Evolutionary conservation across 1,140 invertebrate genomes (phyloP), one percentile per base, ranked within the genome.

Genomic region (Battus philenor): DNA sequence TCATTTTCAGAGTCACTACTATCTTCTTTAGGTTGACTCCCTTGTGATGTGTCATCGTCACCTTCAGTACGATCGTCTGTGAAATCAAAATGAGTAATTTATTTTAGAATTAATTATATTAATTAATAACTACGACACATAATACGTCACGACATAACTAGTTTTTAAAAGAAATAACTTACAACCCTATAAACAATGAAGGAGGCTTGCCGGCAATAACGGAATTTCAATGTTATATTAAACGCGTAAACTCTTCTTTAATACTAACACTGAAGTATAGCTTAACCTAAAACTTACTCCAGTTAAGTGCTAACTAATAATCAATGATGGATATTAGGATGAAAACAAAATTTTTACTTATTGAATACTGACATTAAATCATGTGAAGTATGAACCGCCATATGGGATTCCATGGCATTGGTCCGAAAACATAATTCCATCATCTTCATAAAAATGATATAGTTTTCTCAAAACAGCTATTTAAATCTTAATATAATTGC

Each of bases 361-460:
- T 52, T 56, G 58, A 59, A 60, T 77, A 80, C 74, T 77, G 79
- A 80, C 79, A 77, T 68, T 74, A 74, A 63, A 84, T 84, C 75
- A 84, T 84, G 77, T 84, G 77, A 72, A 81, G 75, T 72, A 62
- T 69, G 73, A 76, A 81, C 80, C 80, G 80, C 80, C 80, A 84
- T 84, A 84, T 84, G 80, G 80, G 77, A 79, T 80, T 84, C 80
- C 75, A 83, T 83, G 73, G 79, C 77, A 76, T 81, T 77, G 73
- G 77, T 79, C 68, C 73, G 75, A 77, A 79, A 80, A 79, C 68
- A 77, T 64, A 65, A 70, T 68, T 77, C 57, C 56, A 71, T 64
- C 68, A 69, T 66, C 66, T 73, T 67, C 59, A 59, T 59, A 49
- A 56, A 59, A 73, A 65, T 63, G 63, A 69, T 58, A 56, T 12